A percentile compares a stretch with the other conserved stretches of the same genome.
Evolutionary conservation across 2,797 vertebrate species (phyloP).

Genomic region (Mormyrus proboscirostris): DNA sequence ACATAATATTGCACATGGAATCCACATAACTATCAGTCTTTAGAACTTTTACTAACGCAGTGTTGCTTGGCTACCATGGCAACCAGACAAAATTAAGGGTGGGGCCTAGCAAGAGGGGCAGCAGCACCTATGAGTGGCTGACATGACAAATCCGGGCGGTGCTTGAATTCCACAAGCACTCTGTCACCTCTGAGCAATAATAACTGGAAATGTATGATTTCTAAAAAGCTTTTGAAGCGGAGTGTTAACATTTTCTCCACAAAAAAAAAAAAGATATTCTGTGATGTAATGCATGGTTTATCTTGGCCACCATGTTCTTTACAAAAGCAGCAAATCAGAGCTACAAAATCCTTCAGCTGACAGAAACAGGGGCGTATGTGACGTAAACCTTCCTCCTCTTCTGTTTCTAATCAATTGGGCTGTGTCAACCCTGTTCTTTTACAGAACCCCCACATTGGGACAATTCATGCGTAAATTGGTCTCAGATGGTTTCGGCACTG

Average conservation of each 20-base stretch:
- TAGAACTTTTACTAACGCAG: conserved; percentile 41
- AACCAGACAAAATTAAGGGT: neutral
- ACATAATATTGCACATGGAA: neutral
- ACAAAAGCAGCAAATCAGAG: neutral
- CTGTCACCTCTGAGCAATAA: neutral
- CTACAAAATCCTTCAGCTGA: neutral
- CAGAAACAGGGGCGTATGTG: neutral
- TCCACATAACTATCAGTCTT: neutral
- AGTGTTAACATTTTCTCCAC: neutral
- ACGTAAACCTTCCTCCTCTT: neutral
- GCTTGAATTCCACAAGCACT: neutral
- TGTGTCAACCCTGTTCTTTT: neutral
- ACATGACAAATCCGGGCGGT: neutral
- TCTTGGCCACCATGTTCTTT: neutral
- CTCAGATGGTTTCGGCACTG: neutral
- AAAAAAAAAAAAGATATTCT: neutral
- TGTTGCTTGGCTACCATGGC: conserved; percentile 2
- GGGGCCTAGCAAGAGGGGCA: neutral
- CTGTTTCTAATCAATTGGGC: neutral
- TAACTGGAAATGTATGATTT: neutral
- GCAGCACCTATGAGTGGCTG: neutral
- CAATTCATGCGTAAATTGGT: conserved; percentile 4
- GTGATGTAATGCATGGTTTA: neutral
- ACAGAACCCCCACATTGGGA: neutral
- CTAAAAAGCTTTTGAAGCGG: neutral